Evolutionary conservation across 2,797 vertebrate genomes (phyloP).

Genomic region (Molossus molossus): DNA sequence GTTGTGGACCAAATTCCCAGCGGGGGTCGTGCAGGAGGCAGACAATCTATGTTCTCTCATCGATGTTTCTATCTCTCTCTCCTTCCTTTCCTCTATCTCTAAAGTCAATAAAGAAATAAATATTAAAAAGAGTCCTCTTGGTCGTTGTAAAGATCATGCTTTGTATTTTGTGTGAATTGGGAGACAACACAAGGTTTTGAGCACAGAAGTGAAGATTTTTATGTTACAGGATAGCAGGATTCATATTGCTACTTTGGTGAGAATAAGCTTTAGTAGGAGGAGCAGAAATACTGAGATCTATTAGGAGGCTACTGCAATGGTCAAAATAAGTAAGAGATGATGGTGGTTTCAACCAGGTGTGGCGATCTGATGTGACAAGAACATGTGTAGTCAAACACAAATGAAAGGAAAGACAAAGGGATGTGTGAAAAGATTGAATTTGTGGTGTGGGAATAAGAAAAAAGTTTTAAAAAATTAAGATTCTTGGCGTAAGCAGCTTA

Average conservation of each 20-base stretch:
- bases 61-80: too few relatives aligned
- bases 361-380: neutral
- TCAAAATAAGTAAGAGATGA: neutral
- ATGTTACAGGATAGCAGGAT: neutral
- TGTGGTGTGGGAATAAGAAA: neutral
- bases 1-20: too few relatives aligned
- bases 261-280: neutral
- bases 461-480: neutral
- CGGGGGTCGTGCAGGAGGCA: too few relatives aligned
- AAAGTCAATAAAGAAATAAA: too few relatives aligned
- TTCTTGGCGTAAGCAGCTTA: conserved; percentile 45
- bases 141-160: neutral
- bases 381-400: neutral
- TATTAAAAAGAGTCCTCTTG: neutral
- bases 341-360: neutral
- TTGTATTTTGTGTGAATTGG: neutral
- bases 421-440: neutral
- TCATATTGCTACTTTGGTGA: neutral
- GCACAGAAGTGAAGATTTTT: neutral
- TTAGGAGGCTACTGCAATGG: neutral
- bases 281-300: neutral
- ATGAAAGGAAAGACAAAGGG: neutral
- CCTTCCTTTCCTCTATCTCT: too few relatives aligned
- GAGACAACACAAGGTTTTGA: neutral
- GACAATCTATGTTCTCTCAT: too few relatives aligned